Percentiles rank a stretch among this genome's conserved stretches.
Conservation (phyloP, 2,888 invertebrate genomes). For the Hypomecis punctinalis region DNA sequence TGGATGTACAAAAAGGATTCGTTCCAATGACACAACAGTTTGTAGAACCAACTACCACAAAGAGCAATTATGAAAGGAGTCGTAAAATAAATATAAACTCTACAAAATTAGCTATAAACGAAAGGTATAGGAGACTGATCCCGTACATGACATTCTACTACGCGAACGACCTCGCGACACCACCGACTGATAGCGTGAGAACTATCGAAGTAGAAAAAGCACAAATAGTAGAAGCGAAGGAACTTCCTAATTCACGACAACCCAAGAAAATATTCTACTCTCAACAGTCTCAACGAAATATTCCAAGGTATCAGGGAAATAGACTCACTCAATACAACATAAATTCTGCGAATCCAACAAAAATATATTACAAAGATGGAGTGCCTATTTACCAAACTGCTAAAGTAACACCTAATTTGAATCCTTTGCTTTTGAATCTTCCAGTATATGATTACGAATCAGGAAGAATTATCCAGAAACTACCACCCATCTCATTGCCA, state of each 20-base stretch:
- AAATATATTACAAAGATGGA: conserved; percentile 70
- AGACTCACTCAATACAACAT: conserved; percentile 78
- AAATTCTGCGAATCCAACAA: conserved; percentile 77
- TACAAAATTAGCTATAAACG: conserved; percentile 81
- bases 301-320: conserved; percentile 80
- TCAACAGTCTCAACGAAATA: conserved; percentile 66
- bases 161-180: conserved; percentile 84
- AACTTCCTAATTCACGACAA: conserved; percentile 57
- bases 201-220: conserved; percentile 76
- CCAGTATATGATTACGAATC: conserved; percentile 57
- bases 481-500: conserved; percentile 51
- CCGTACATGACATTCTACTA: conserved; percentile 94
- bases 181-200: conserved; percentile 63
- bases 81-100: conserved; percentile 54
- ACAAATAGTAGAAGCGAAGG: conserved; percentile 67
- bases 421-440: conserved; percentile 57
- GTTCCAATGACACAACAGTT: conserved; percentile 55
- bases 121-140: conserved; percentile 90
- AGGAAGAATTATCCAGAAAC: conserved; percentile 59
- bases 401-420: conserved; percentile 61
- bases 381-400: conserved; percentile 56
- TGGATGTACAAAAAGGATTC: conserved; percentile 66
- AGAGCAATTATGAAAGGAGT: conserved; percentile 54
- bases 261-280: conserved; percentile 69
- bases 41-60: conserved; percentile 45